Evolutionary conservation across 2,797 vertebrate genomes (phyloP).

Genomic region (Nannoperca australis): DNA sequence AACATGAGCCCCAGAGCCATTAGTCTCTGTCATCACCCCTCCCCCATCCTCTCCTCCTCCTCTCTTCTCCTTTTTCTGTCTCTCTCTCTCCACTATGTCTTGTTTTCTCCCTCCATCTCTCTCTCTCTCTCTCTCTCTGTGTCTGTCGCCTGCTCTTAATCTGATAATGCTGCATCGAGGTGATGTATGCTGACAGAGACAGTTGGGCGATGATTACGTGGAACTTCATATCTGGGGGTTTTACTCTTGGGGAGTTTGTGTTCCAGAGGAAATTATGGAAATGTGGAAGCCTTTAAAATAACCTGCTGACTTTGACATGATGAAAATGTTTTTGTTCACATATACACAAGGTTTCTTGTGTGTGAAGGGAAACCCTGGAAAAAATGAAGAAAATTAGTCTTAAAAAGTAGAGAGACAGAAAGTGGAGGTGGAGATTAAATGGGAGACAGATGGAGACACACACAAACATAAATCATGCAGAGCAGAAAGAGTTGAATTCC

Average conservation of each 20-base stretch:
- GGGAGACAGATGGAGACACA: slow-evolving; percentile 41
- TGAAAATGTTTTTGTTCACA: background rate
- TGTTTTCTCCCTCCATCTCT: slow-evolving; percentile 11
- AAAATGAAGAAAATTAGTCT: background rate
- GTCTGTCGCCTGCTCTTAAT: slow-evolving; percentile 36
- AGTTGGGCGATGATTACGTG: slow-evolving; percentile 40
- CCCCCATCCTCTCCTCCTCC: slow-evolving; percentile 48
- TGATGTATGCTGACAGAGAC: slow-evolving; percentile 50
- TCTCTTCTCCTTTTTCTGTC: slow-evolving; percentile 26
- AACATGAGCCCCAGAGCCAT: background rate
- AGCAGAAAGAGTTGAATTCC: slow-evolving; percentile 25
- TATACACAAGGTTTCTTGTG: background rate
- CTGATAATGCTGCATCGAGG: slow-evolving; percentile 42
- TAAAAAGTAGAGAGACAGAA: background rate
- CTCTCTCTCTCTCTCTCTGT: slow-evolving; percentile 26
- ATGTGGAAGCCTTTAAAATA: background rate
- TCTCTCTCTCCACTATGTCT: slow-evolving; percentile 37
- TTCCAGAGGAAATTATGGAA: background rate
- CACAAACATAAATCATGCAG: slow-evolving; percentile 44
- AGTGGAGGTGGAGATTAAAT: background rate
- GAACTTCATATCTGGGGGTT: slow-evolving; percentile 41
- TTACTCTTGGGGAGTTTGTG: background rate
- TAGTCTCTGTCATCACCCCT: slow-evolving; percentile 34
- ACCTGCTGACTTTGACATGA: slow-evolving; percentile 3
- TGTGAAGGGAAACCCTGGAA: background rate